Evolutionary conservation across 1,140 invertebrate species (phyloP), one percentile per base, ranked within the genome.

Genomic region (Gonioctena quinquepunctata): DNA sequence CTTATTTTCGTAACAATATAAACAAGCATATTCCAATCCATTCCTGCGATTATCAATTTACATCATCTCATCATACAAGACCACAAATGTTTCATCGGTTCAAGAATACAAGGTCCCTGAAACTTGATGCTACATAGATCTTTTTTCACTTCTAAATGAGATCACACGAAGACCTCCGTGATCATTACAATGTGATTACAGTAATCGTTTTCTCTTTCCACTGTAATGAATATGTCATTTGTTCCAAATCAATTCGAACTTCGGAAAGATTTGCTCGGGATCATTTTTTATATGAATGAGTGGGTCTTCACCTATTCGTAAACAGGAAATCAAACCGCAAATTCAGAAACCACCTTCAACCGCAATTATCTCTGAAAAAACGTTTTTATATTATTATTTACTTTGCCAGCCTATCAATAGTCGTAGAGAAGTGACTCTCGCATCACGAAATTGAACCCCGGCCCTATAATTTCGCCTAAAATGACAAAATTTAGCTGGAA

Each of bases 391-490:
- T 42, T n/a, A 42, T 42, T 42, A 42, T 42, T 42, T 42, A n/a
- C 33, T 42, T 42, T 42, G 16, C 33, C 33, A 42, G 16, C 13
- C 33, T 42, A 42, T 42, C 33, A 42, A 42, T 42, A 42, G 33
- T 42, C 33, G 33, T 42, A 42, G 13, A n/a, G 16, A 42, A 42
- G 33, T 42, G 33, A 42, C 21, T 26, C 23, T n/a, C 13, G n/a
- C n/a, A 59, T 59, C 23, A 59, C 56, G 56, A 25, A 59, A 23
- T 25, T 16, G 56, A 59, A n/a, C 56, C 7, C 56, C 21, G n/a
- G 16, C 56, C 56, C 56, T 59, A 59, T 59, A 59, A 59, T 59
- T 59, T 59, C 21, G 16, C 56, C 56, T 59, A 16, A 59, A 59
- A 59, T 59, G 56, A 59, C 56, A 59, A 25, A 16, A 25, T 27